phyloP scores from a whole-genome alignment of 2,888 invertebrate genomes.

The Malachius bipustulatus region DNA sequence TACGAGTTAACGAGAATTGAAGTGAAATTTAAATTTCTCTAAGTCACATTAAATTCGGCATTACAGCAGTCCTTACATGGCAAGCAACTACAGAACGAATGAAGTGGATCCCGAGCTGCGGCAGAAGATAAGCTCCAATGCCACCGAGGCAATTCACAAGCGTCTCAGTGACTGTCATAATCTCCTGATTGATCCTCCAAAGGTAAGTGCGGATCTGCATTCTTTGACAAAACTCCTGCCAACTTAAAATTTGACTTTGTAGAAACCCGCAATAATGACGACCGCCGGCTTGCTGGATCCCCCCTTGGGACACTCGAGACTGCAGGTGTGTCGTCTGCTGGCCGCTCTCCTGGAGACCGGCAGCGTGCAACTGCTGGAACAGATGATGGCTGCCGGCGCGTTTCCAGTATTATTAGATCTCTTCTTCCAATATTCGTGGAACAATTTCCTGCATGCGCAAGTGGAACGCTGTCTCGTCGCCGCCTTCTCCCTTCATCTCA shows the following conservation, averaged over 20 bases:
- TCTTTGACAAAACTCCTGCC: too few relatives aligned
- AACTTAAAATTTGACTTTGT: slow-evolving; percentile 19
- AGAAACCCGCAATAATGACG: slow-evolving; percentile 55
- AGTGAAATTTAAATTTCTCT: too few relatives aligned
- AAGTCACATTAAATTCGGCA: too few relatives aligned
- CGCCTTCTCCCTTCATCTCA: slow-evolving; percentile 43
- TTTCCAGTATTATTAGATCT: slow-evolving; percentile 63
- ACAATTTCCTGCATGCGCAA: slow-evolving; percentile 91
- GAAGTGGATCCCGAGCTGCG: slow-evolving; percentile 45
- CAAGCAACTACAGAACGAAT: slow-evolving; percentile 33
- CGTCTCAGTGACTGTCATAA: slow-evolving; percentile 58
- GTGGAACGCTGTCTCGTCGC: slow-evolving; percentile 66
- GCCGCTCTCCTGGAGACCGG: slow-evolving; percentile 64
- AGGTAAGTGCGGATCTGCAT: too few relatives aligned
- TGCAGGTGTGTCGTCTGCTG: slow-evolving; percentile 70
- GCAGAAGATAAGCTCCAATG: slow-evolving; percentile 48
- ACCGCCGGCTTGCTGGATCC: slow-evolving; percentile 59
- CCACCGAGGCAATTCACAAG: slow-evolving; percentile 50
- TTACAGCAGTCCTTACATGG: slow-evolving; percentile 27
- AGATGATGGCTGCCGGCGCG: slow-evolving; percentile 44
- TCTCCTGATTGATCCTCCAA: slow-evolving; percentile 57
- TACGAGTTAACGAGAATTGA: too few relatives aligned
- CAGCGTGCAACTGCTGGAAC: slow-evolving; percentile 56
- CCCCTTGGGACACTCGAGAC: slow-evolving; percentile 67
- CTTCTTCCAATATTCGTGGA: slow-evolving; percentile 82